A percentile compares a stretch with the other conserved stretches of the same genome.
Evolutionary conservation across 2,113 vertebrate genomes (phyloP).

Genomic region (Xiphophorus hellerii): DNA sequence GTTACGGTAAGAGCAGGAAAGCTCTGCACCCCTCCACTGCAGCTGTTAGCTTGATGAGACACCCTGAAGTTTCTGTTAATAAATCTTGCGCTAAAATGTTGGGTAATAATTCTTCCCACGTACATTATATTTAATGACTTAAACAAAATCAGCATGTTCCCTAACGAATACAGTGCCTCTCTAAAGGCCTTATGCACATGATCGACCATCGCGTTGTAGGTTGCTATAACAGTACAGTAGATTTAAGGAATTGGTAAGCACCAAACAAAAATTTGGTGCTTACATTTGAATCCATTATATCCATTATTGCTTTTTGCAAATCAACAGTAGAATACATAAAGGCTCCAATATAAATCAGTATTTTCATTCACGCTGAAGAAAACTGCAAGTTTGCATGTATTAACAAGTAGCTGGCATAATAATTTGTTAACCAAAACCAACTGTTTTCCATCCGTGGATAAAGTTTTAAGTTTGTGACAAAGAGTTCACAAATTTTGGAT

Average conservation of each 20-base stretch:
- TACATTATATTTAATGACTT: neutral
- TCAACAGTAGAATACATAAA: neutral
- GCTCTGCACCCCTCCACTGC: slow-evolving; percentile 23
- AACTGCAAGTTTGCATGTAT: neutral
- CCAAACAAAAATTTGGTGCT: too few relatives aligned
- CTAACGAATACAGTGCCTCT: too few relatives aligned
- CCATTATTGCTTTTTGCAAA: too few relatives aligned
- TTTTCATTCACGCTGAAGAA: neutral
- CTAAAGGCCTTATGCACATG: neutral
- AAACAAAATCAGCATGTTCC: neutral
- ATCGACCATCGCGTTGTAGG: neutral
- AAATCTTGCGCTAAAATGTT: too few relatives aligned
- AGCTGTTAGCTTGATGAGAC: slow-evolving; percentile 54
- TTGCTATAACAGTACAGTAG: neutral
- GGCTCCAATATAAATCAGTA: neutral
- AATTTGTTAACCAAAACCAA: neutral
- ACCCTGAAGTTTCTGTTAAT: slow-evolving; percentile 13
- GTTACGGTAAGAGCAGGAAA: slow-evolving; percentile 56
- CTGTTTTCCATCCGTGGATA: neutral
- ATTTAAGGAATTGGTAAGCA: too few relatives aligned
- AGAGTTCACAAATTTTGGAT: neutral
- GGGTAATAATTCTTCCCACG: neutral
- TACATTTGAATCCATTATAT: too few relatives aligned
- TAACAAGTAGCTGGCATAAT: neutral
- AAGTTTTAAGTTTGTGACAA: too few relatives aligned